Percentiles rank a stretch among this genome's conserved stretches.
Evolutionary conservation across 2,113 vertebrate genomes (phyloP).

Genomic region (Leiothrix lutea): DNA sequence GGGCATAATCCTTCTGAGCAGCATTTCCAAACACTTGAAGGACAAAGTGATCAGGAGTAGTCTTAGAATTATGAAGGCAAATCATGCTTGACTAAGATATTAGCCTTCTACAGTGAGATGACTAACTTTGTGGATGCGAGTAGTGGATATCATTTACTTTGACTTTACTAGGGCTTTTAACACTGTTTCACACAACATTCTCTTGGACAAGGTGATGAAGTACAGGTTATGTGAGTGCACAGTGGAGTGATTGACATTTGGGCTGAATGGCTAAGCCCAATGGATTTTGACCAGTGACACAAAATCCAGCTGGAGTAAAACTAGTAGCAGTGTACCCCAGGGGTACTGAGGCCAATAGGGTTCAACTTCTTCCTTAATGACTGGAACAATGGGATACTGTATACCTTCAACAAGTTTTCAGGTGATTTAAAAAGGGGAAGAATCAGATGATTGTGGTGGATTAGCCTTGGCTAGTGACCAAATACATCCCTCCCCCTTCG

Average conservation of each 20-base stretch:
- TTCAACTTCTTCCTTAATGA: background rate
- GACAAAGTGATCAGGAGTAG: background rate
- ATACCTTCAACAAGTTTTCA: background rate
- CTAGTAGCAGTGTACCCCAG: background rate
- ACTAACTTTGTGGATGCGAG: background rate
- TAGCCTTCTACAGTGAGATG: background rate
- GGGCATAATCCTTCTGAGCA: background rate
- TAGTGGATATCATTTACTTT: background rate
- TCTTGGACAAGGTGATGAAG: background rate
- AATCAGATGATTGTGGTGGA: background rate
- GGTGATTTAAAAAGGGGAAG: background rate
- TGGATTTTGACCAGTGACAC: background rate
- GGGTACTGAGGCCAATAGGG: background rate
- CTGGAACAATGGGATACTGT: rapidly evolving
- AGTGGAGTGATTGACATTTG: background rate
- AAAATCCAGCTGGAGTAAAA: background rate
- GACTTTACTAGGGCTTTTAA: background rate
- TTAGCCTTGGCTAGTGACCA: background rate
- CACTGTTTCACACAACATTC: background rate
- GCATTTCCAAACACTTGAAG: background rate
- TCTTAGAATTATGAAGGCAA: background rate
- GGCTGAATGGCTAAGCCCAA: background rate
- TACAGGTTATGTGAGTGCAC: background rate
- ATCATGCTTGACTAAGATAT: background rate
- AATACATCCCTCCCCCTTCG: background rate